These are phyloP conservation scores for Drosophila kuntzei DNA, from an alignment of 2,888 invertebrate species.

Conservation along the genomic window DNA sequence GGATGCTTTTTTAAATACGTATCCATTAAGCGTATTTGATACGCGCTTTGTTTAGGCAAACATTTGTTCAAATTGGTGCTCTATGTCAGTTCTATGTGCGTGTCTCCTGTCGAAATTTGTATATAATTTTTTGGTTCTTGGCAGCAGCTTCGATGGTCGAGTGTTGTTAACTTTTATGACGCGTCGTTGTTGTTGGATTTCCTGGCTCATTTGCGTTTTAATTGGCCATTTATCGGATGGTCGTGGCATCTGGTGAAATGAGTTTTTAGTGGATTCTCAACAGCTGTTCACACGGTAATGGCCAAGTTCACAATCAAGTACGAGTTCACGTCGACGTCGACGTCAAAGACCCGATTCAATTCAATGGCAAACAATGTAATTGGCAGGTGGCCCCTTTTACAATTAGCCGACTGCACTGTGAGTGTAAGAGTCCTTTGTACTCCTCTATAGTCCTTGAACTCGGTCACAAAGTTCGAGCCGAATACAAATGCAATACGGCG, in stretches of 20 bases:
- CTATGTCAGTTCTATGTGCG: slow-evolving; percentile 1
- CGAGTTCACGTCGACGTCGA: too few relatives aligned
- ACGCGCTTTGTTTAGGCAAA: neutral
- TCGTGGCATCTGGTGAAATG: slow-evolving; percentile 35
- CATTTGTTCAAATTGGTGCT: slow-evolving; percentile 14
- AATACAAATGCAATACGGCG: slow-evolving; percentile 23
- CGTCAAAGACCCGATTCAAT: slow-evolving; percentile 15
- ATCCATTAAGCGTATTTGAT: slow-evolving; percentile 1
- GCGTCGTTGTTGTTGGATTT: slow-evolving; percentile 26
- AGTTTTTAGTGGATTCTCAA: slow-evolving; percentile 27
- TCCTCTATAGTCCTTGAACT: slow-evolving; percentile 30
- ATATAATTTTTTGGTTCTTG: slow-evolving; percentile 18
- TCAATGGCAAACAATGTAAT: slow-evolving; percentile 44
- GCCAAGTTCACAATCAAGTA: slow-evolving; percentile 20
- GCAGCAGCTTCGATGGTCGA: slow-evolving; percentile 33
- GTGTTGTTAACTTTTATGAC: slow-evolving; percentile 47
- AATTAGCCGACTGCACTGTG: slow-evolving; percentile 17
- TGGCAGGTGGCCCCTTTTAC: slow-evolving; percentile 35
- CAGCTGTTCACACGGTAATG: slow-evolving; percentile 30
- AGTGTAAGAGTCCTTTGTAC: slow-evolving; percentile 8
- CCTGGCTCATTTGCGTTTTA: slow-evolving; percentile 56
- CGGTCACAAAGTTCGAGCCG: slow-evolving; percentile 20
- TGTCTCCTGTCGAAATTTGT: slow-evolving; percentile 15
- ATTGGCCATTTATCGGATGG: slow-evolving; percentile 57
- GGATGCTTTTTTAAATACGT: neutral